phyloP scores from a whole-genome alignment of 2,113 vertebrate genomes.

The Alexandromys fortis region DNA sequence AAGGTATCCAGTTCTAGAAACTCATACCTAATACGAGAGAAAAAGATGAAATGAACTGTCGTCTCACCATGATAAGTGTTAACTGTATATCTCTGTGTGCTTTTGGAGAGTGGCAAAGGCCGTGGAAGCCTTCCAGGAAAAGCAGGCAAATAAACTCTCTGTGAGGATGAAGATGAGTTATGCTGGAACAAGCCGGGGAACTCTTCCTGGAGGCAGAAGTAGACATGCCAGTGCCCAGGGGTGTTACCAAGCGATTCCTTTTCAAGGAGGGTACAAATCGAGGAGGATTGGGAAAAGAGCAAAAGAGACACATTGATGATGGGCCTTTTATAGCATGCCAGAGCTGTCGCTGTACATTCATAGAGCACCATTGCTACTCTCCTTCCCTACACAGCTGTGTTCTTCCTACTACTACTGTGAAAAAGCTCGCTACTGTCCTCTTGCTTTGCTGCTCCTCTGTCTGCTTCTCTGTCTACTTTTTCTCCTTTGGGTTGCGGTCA shows the following conservation, averaged over 20 bases:
- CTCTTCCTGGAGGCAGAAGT: not conserved
- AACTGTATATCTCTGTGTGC: not conserved
- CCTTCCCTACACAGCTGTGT: fast-evolving
- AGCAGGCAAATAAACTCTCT: not conserved
- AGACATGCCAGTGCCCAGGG: not conserved
- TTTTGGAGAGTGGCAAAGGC: not conserved
- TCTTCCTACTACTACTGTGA: not conserved
- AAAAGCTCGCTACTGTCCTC: not conserved
- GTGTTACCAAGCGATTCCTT: not conserved
- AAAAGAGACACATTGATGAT: not conserved
- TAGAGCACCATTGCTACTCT: not conserved
- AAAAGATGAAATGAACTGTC: not conserved
- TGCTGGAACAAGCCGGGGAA: not conserved
- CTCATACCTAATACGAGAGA: not conserved
- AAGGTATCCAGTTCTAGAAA: not conserved
- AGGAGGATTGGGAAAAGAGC: not conserved
- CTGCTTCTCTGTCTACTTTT: not conserved
- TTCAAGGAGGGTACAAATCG: not conserved
- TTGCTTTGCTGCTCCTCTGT: not conserved
- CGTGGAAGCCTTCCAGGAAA: not conserved
- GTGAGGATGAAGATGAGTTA: not conserved
- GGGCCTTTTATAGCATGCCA: not conserved
- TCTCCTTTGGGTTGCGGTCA: not conserved
- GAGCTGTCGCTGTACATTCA: not conserved
- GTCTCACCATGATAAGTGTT: not conserved